Base-by-base conservation (phyloP, 2,797 vertebrate genomes). In the Enteromius mattozi region DNA sequence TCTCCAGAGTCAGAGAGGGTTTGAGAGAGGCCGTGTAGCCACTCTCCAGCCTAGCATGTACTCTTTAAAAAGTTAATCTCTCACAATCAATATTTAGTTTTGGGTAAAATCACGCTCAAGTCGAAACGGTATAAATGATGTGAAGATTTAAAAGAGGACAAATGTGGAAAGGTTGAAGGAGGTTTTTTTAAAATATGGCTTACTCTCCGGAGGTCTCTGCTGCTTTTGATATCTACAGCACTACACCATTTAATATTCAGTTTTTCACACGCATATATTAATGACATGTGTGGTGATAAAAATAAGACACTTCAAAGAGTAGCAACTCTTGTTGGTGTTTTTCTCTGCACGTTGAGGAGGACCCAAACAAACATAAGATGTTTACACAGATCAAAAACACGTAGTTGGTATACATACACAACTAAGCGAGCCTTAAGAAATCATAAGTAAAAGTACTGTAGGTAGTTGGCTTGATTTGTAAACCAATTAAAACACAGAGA, bases 1-100 rank as follows among this genome's bases (percentile, higher is more conserved):
- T 83, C 76, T 68, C 56, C 72, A 77, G 72, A 72, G 68, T 45
- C 56, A 81, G 54, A 69, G 49, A 54, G 65, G 30, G 10, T 24
- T 24, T 24, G 70, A 66, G 33, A 59, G 13, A 35, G 40, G 37
- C 27, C 1, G 4, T 72, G 37, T 27, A 74, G 54, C 54, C 71
- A 27, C 71, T 35, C 71, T 75, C 33, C 49, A 63, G 19, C 56
- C 35, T 68, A 65, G 21, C 47, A 59, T 51, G 81, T 35, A 72
- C 33, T 71, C 69, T 76, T 79, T 81, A 63, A 86, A 88, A 88
- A 90, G 42, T 66, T 59, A 81, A 83, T 81, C 37, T 77, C 82
- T 35, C 10, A 45, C 4, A 78, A 49, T 13, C 56, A 80, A 87
- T 81, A 83, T 81, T 87, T 68, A 81, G 77, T 84, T 80, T 76